Evolutionary conservation across 2,797 vertebrate species (phyloP).

Genomic region (Helicolenus hilgendorfi): DNA sequence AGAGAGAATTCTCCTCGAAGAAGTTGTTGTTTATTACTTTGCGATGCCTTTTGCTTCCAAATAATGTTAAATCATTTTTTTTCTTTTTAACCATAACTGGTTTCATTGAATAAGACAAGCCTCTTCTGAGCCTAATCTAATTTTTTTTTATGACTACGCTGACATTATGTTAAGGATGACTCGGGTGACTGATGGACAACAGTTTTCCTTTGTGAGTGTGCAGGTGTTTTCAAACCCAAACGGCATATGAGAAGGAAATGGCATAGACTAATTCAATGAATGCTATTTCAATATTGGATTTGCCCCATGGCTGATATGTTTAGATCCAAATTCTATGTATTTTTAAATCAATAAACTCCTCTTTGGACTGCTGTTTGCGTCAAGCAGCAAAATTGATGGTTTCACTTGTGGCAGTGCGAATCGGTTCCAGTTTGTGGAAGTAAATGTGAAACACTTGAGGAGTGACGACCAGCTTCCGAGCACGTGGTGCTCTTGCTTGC

Average conservation of each 20-base stretch:
- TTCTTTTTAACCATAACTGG: background rate
- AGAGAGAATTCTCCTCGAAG: background rate
- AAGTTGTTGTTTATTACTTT: background rate
- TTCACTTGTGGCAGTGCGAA: constrained; percentile 33
- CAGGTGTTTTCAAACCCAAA: constrained; percentile 64
- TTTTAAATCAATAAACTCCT: constrained; percentile 67
- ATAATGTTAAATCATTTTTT: background rate
- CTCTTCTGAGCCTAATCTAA: background rate
- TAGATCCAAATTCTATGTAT: constrained; percentile 55
- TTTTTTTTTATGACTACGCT: background rate
- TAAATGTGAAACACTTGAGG: constrained; percentile 65
- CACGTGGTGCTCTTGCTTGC: constrained; percentile 39
- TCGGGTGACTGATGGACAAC: background rate
- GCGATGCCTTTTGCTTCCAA: background rate
- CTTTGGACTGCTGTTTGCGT: constrained; percentile 36
- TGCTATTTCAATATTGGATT: constrained; percentile 66
- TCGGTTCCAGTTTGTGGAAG: constrained; percentile 51
- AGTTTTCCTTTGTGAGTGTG: constrained; percentile 21
- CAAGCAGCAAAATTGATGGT: constrained; percentile 44
- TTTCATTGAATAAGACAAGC: background rate
- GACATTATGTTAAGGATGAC: background rate
- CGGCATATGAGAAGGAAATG: constrained; percentile 66
- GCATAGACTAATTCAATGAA: constrained; percentile 56
- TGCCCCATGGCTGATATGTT: constrained; percentile 54
- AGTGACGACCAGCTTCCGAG: constrained; percentile 43